Base-by-base conservation (phyloP, 1,140 invertebrate species). In the Drosophila murphyi region DNA sequence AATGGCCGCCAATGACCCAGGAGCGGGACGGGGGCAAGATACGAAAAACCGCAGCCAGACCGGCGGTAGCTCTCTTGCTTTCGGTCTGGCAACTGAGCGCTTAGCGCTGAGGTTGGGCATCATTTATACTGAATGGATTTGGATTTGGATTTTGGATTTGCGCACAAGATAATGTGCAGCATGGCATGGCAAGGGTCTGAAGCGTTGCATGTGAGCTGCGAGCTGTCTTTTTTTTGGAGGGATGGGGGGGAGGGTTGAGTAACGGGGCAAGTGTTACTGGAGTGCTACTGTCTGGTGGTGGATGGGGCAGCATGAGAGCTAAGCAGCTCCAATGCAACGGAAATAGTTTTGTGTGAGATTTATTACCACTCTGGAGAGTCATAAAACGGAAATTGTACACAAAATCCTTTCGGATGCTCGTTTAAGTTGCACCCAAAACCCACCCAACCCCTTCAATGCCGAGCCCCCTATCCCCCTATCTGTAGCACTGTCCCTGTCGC, bases 341-440 rank as follows among this genome's bases (percentile, higher is more conserved):
- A 91, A 91, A 91, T 91, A 91, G 88, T 91, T 91, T 91, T 88
- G 88, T 91, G 88, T 90, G 88, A 91, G 88, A 91, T 91, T 91
- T 91, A 91, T 91, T 91, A 90, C 88, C 80, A 91, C 88, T 91
- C 88, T 91, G 76, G 88, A 91, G 88, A 91, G 88, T 90, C 88
- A 91, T 91, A 91, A 91, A 91, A 91, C 89, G 88, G 88, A 91
- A 91, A 91, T 91, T 91, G 88, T 91, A 91, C 88, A 91, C 88
- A 91, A 91, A 91, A 91, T 91, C 89, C 88, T 88, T 88, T 91
- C 88, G 88, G 85, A 89, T 89, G 85, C 85, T 85, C 85, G 85
- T 89, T 88, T 88, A 88, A 88, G 85, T 88, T 87, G 83, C 75
- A 68, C 69, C 75, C 68, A 6, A 37, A 56, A 37, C 55, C 70